These are phyloP conservation scores for Podilymbus podiceps DNA, from an alignment of 2,113 vertebrate genomes.

Conservation along the genomic window DNA sequence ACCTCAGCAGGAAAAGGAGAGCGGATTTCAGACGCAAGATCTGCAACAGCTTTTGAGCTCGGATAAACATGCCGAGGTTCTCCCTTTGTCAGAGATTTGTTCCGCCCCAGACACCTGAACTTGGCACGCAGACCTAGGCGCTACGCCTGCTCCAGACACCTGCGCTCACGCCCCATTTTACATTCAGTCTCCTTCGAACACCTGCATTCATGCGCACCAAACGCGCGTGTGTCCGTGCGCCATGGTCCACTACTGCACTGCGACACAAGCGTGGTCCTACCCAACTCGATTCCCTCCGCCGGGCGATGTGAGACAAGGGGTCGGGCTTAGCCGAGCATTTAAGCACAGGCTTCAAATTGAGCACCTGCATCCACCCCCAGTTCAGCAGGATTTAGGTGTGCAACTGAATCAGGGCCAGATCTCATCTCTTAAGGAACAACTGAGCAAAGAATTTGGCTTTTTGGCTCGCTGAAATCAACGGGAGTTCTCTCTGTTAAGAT, in stretches of 20 bases:
- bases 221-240: rapidly evolving
- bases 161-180: neutral
- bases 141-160: neutral
- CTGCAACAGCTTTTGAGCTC: neutral
- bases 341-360: neutral
- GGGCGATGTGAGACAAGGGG: neutral
- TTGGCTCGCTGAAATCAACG: neutral
- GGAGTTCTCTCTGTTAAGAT: neutral
- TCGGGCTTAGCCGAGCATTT: neutral
- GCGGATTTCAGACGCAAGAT: neutral
- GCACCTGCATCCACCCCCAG: neutral
- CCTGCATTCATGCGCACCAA: neutral
- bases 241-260: neutral
- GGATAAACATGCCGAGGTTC: neutral
- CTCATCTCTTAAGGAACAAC: neutral
- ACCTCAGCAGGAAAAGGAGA: neutral
- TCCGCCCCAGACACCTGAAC: neutral
- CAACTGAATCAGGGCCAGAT: neutral
- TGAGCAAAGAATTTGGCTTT: neutral
- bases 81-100: neutral
- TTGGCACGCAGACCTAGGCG: neutral
- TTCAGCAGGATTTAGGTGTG: neutral
- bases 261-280: neutral
- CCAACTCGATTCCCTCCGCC: rapidly evolving
- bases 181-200: neutral